Evolutionary conservation across 2,888 invertebrate species (phyloP).

Genomic region (Galerucella nymphaeae): DNA sequence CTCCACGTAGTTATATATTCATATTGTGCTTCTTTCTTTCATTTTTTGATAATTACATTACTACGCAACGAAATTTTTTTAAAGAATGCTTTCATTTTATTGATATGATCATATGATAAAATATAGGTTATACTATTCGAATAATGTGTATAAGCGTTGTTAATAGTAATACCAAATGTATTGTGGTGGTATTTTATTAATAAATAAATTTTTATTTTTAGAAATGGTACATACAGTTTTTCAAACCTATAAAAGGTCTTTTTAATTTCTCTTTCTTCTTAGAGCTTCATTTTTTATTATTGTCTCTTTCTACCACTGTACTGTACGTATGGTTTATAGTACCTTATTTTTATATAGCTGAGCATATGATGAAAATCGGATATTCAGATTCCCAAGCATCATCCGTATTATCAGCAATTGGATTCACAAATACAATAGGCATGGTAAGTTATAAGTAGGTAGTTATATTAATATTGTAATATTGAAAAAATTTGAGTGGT

Average conservation of each 20-base stretch:
- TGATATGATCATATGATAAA: too few relatives aligned
- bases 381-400: constrained; percentile 81
- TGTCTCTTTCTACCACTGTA: constrained; percentile 87
- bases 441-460: constrained; percentile 72
- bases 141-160: too few relatives aligned
- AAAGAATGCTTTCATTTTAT: too few relatives aligned
- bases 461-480: background rate
- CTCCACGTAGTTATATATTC: too few relatives aligned
- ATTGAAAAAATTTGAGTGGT: too few relatives aligned
- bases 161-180: too few relatives aligned
- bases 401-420: constrained; percentile 84
- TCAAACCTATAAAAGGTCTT: constrained; percentile 76
- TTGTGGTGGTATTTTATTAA: background rate
- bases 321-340: constrained; percentile 95
- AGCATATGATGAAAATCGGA: constrained; percentile 77
- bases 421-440: constrained; percentile 91
- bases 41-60: too few relatives aligned
- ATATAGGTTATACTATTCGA: too few relatives aligned
- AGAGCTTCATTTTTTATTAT: constrained; percentile 80
- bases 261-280: constrained; percentile 84
- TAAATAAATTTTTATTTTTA: constrained; percentile 62
- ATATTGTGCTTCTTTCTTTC: too few relatives aligned
- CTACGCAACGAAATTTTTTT: too few relatives aligned
- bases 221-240: constrained; percentile 78
- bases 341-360: constrained; percentile 92